Evolutionary conservation across 2,113 vertebrate genomes (phyloP).

Genomic region (Lethenteron camtschaticum): DNA sequence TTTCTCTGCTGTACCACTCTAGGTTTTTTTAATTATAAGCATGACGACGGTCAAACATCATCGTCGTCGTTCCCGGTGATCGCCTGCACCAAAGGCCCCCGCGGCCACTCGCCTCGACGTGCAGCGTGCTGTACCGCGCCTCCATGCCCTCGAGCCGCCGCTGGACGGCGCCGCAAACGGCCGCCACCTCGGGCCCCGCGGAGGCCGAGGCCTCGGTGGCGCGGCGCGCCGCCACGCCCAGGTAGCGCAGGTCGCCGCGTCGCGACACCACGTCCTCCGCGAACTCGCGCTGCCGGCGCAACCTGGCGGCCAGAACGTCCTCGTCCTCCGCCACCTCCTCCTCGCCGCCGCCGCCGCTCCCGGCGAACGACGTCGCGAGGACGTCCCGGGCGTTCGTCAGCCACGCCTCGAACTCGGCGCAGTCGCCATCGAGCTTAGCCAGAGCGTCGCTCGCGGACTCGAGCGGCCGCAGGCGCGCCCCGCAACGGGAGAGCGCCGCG

Average conservation of each 20-base stretch:
- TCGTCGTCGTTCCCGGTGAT: no score
- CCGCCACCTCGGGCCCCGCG: background rate
- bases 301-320: background rate
- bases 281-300: constrained; percentile 50
- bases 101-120: background rate
- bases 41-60: no score
- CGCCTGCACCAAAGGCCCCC: no score
- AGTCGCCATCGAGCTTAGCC: constrained; percentile 59
- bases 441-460: constrained; percentile 57
- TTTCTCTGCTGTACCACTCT: no score
- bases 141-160: background rate
- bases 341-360: constrained; percentile 38
- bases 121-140: background rate
- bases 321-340: constrained; percentile 25
- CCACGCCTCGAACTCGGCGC: constrained; percentile 46
- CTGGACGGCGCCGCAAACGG: background rate
- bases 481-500: constrained; percentile 29
- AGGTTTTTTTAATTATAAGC: no score
- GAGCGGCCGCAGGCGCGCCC: constrained; percentile 35
- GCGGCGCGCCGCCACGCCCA: constrained; percentile 54
- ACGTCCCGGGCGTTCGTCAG: constrained; percentile 26
- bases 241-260: constrained; percentile 79
- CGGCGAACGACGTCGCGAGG: constrained; percentile 12
- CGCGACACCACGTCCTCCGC: constrained; percentile 82
- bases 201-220: background rate